phyloP scores from a whole-genome alignment of 2,797 vertebrate genomes.

The Hoplostethus atlanticus region DNA sequence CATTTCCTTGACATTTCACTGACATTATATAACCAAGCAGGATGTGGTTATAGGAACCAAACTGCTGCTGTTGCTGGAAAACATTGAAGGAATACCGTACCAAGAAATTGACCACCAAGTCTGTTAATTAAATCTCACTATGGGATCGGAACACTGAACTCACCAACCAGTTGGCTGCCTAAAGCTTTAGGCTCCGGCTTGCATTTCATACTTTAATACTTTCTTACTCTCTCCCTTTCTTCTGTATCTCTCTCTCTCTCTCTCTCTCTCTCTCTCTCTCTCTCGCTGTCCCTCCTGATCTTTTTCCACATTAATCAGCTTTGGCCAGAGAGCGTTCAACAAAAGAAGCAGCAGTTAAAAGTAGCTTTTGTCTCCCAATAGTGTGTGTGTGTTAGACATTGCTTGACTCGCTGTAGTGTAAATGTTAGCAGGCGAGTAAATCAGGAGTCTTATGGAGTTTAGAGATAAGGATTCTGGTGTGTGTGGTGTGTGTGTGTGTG shows the following conservation, averaged over 20 bases:
- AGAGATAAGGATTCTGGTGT: too few species aligned
- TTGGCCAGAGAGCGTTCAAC: too few species aligned
- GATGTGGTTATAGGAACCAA: not conserved
- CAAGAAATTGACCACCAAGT: not conserved
- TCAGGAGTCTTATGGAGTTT: too few species aligned
- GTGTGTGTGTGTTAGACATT: not conserved
- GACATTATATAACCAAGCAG: too few species aligned
- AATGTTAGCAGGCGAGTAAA: too few species aligned
- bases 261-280: not conserved
- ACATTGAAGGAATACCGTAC: not conserved
- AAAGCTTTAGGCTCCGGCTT: conserved; percentile 33
- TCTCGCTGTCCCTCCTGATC: not conserved
- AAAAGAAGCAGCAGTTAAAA: not conserved
- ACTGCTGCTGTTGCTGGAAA: not conserved
- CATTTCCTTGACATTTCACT: too few species aligned
- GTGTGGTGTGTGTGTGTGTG: too few species aligned
- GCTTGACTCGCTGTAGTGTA: not conserved
- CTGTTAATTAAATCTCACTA: conserved; percentile 64
- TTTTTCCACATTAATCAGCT: not conserved
- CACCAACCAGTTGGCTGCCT: conserved; percentile 13
- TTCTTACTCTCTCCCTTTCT: not conserved
- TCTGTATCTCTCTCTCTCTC: not conserved
- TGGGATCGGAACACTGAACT: conserved; percentile 32
- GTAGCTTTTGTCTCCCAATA: not conserved
- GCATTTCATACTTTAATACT: conserved; percentile 24